Base-by-base conservation (phyloP, 92 coral and sea anemone species). In the Zoanthus solanderi region DNA sequence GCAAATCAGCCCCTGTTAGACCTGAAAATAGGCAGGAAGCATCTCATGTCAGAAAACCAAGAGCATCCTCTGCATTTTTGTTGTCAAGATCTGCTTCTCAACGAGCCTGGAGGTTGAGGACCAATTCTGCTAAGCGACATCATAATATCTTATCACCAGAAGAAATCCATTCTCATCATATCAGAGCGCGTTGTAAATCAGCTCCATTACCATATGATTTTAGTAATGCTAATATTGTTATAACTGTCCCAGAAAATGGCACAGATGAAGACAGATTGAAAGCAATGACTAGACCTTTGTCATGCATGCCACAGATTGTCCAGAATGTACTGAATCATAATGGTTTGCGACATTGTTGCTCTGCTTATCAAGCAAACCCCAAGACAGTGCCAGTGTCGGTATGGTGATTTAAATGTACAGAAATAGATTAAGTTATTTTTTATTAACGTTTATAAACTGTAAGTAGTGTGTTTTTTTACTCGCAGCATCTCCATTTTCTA, bases 251-350 rank as follows among this genome's bases (percentile, higher is more conserved):
- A 65, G 88, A 88, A 37, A 76, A 93, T 75, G 91, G 96, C n/a
- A 85, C 92, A 37, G 98, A 93, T 58, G 82, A 69, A 65, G 93
- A 93, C 30, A 89, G 88, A 78, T 85, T 93, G 17, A 61, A 89
- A 54, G 96, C 98, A 46, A 91, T 95, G 88, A 95, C 98, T 18
- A 89, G 93, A 34, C 98, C 98, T 71, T 78, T 95, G 42, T 81
- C 96, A 54, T 95, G 98, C 89, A 95, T 95, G 96, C 98, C 98
- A 58, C 88, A 95, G 50, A 87, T 95, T 84, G 91, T 95, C 12
- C 91, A 93, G 78, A 95, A 93, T 95, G 98, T 94, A 47, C 95
- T 95, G 10, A 93, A 87, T 74, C 96, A 93, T 81, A 95, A 90
- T 78, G 94, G 98, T 12, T 75, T 95, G 75, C 92, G 94, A 68